Conservation (phyloP, 2,113 vertebrate genomes). For the Calidris pygmaea region DNA sequence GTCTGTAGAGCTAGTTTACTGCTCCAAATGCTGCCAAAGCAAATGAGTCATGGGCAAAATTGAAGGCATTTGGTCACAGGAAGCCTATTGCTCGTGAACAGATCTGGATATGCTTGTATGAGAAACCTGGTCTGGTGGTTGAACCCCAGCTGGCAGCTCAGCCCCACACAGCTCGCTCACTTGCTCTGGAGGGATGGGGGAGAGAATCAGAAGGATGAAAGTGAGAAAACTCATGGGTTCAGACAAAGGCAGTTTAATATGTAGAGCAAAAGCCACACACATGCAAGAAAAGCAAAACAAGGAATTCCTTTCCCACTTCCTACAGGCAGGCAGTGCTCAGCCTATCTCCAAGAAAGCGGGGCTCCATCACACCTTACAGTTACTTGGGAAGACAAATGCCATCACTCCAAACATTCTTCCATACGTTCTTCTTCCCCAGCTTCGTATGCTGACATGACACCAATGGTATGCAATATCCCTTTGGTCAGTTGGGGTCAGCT, state of each 20-base stretch:
- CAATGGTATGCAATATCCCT: not conserved
- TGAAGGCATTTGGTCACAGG: not conserved
- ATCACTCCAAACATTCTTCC: fast-evolving
- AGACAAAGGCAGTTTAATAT: not conserved
- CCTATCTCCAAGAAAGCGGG: not conserved
- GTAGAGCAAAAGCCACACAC: fast-evolving
- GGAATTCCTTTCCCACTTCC: not conserved
- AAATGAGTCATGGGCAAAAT: not conserved
- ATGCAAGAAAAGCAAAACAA: not conserved
- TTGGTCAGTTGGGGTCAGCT: not conserved
- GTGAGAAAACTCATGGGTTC: not conserved
- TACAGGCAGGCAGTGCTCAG: not conserved
- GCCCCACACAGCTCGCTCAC: fast-evolving
- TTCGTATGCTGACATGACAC: fast-evolving
- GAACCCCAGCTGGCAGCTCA: not conserved
- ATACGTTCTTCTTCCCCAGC: not conserved
- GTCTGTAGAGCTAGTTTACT: not conserved
- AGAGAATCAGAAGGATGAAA: not conserved
- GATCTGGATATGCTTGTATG: not conserved
- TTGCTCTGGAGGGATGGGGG: fast-evolving
- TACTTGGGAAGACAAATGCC: not conserved
- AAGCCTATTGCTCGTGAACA: not conserved
- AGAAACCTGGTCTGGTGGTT: not conserved
- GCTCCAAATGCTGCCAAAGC: not conserved
- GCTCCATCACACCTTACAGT: fast-evolving